Evolutionary conservation across 2,113 vertebrate species (phyloP), one percentile per base, ranked within the genome.

Genomic region (Neodontobutis hainanensis): DNA sequence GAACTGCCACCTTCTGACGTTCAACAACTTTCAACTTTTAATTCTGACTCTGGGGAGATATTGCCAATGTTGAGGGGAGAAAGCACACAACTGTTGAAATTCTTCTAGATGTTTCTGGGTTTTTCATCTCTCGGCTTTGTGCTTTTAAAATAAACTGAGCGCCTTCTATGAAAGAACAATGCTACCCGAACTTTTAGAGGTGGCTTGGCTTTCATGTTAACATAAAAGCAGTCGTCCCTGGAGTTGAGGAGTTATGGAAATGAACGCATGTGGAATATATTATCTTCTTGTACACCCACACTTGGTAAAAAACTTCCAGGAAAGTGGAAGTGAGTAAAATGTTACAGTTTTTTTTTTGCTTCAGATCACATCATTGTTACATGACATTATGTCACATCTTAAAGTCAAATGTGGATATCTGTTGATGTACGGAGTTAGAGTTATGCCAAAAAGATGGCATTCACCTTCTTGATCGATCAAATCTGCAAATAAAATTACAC

Each of bases 11-110:
- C 45, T 69, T 65, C 49, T 70, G 70, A 74, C 65, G 75, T 70
- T 74, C 66, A 68, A 67, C 50, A 65, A 60, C 66, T 81, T 76
- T 75, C 6, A 7, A 68, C 73, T 75, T 77, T 70, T 77, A 80
- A 72, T 64, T 61, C 78, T 70, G 56, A 56, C 73, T 83, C 63
- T 43, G 3, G 52, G 46, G 75, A 77, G 66, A 63, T 52, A 32
- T 16, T 27, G 11, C 65, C 61, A 63, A 51, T 62, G 57, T 64
- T 44, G 38, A 56, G 64, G 58, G 50, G 42, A 5, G 52, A 64
- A 75, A 59, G 53, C 57, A 14, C 57, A 73, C 40, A 63, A 40
- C 47, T 60, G 43, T 45, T 65, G 46, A 69, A 80, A 63, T 46
- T 69, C 63, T 55, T 61, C 59, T 53, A 42, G 57, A 72, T 69